These are phyloP conservation scores for Phalanger gymnotis DNA, from an alignment of 2,797 vertebrate genomes.

Conservation along the genomic window DNA sequence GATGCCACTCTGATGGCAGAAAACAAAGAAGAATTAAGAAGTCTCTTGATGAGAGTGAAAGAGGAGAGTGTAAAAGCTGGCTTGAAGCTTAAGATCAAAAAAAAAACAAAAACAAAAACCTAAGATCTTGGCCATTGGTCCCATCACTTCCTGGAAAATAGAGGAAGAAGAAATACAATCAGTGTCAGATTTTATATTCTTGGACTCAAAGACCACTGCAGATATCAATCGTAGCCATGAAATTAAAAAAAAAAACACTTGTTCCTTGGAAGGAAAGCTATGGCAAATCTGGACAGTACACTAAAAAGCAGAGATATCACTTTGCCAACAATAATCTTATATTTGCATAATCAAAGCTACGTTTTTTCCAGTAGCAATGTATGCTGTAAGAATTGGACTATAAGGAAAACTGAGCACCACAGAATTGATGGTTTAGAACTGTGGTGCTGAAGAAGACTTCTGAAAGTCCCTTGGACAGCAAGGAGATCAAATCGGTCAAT, in stretches of 20 bases:
- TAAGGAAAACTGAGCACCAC: not conserved
- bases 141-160: not conserved
- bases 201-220: not conserved
- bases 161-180: not conserved
- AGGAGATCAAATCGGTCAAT: not conserved
- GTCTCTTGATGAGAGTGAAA: not conserved
- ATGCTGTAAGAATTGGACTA: not conserved
- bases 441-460: not conserved
- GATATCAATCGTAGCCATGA: not conserved
- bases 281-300: not conserved
- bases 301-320: not conserved
- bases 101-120: not conserved
- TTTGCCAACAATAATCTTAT: not conserved
- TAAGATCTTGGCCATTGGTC: not conserved
- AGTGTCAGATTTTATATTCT: not conserved
- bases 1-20: not conserved
- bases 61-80: not conserved
- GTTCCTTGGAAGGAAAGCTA: not conserved
- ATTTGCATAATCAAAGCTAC: not conserved
- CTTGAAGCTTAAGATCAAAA: not conserved
- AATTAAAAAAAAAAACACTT: not conserved
- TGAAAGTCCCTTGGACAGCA: not conserved
- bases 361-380: not conserved
- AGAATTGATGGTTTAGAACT: not conserved
- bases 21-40: not conserved